phyloP scores from a whole-genome alignment of 1,140 invertebrate species.

The Andrena cerasifolii region DNA sequence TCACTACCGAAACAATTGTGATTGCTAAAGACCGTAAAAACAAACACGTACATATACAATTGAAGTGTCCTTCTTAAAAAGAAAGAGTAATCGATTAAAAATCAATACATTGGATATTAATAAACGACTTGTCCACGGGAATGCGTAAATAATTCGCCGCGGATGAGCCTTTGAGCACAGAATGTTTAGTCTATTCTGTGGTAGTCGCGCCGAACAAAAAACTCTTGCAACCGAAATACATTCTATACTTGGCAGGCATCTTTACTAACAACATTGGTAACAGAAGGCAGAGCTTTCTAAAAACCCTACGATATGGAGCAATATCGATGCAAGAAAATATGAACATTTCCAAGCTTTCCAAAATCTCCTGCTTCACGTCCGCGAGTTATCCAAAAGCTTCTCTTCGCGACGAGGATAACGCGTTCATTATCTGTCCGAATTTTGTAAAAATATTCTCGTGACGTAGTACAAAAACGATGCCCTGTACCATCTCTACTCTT shows the following conservation, averaged over 20 bases:
- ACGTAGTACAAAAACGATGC: constrained; percentile 32
- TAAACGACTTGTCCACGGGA: constrained; percentile 2
- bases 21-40: background rate
- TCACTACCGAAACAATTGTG: background rate
- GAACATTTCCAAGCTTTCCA: constrained; percentile 54
- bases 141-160: background rate
- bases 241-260: constrained; percentile 41
- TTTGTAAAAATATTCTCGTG: constrained; percentile 60
- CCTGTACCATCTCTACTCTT: background rate
- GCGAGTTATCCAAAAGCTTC: constrained; percentile 14
- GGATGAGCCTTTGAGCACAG: constrained; percentile 15
- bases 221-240: constrained; percentile 42
- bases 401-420: constrained; percentile 65
- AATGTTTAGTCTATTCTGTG: constrained; percentile 4
- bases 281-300: constrained; percentile 64
- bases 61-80: background rate
- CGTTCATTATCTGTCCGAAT: constrained; percentile 27
- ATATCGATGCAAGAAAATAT: constrained; percentile 59
- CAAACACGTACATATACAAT: constrained; percentile 26
- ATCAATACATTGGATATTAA: constrained; percentile 1
- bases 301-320: constrained; percentile 73
- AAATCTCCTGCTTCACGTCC: constrained; percentile 26
- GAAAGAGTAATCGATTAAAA: background rate
- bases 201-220: constrained; percentile 7
- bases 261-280: constrained; percentile 69